These are phyloP conservation scores for Decapterus maruadsi DNA, from an alignment of 2,797 vertebrate species.

Conservation along the genomic window DNA sequence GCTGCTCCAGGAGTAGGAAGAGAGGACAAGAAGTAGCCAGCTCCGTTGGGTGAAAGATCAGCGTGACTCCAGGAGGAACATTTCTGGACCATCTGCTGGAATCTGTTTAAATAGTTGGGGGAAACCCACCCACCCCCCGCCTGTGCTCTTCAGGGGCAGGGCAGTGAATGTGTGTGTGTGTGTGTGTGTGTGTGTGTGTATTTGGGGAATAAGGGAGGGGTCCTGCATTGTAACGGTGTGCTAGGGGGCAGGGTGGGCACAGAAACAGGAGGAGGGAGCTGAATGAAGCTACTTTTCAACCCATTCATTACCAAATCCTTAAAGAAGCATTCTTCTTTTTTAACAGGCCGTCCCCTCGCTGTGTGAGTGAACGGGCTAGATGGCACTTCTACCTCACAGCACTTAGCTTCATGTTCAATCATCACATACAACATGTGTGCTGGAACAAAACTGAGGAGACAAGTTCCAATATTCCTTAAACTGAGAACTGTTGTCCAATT, in stretches of 20 bases:
- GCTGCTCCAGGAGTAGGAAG: background rate
- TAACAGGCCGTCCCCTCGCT: conserved; percentile 1
- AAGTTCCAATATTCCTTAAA: background rate
- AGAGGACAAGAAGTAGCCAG: background rate
- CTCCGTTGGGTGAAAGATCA: conserved; percentile 16
- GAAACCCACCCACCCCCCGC: conserved; percentile 60
- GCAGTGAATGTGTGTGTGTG: conserved; percentile 37
- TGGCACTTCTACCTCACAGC: no score
- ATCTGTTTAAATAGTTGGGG: conserved; percentile 84
- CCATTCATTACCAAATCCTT: conserved; percentile 70
- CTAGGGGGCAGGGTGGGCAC: conserved; percentile 74
- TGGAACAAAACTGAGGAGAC: background rate
- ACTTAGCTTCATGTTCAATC: no score
- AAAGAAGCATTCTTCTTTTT: conserved; percentile 61
- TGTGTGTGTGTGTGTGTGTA: conserved; percentile 42
- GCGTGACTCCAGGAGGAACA: conserved; percentile 60
- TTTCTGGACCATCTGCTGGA: conserved; percentile 81
- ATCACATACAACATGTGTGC: background rate
- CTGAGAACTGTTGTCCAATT: no score
- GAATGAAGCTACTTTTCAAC: conserved; percentile 76
- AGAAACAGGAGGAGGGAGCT: conserved; percentile 57
- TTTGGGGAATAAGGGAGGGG: conserved; percentile 33
- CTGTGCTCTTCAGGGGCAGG: conserved; percentile 55
- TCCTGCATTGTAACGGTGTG: conserved; percentile 68
- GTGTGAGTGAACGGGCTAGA: background rate